These are phyloP conservation scores for Pachliopta kotzebuea DNA, from an alignment of 2,888 invertebrate species.

Conservation along the genomic window DNA sequence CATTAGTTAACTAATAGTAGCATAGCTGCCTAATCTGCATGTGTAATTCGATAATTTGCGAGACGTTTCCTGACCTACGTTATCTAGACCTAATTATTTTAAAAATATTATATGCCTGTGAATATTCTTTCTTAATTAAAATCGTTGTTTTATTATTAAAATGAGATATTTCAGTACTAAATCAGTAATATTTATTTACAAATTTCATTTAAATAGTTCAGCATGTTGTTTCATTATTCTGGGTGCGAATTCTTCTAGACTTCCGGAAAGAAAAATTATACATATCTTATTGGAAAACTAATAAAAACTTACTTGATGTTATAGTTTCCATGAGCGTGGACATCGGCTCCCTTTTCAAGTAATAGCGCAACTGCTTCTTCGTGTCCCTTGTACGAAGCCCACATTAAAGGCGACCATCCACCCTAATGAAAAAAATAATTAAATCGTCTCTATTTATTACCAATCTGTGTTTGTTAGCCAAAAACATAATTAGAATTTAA, in stretches of 20 bases:
- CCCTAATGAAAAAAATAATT: conserved; percentile 85
- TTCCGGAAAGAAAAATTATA: not conserved
- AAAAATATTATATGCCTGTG: too few relatives aligned
- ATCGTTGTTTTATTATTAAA: too few relatives aligned
- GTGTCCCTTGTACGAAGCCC: conserved; percentile 97
- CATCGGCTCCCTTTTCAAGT: conserved; percentile 93
- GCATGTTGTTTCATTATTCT: too few relatives aligned
- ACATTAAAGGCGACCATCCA: conserved; percentile 98
- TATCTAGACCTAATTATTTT: too few relatives aligned
- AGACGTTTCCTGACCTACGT: too few relatives aligned
- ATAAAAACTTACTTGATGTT: conserved; percentile 83
- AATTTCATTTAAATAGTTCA: too few relatives aligned
- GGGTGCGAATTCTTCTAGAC: too few relatives aligned
- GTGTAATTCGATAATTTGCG: not conserved
- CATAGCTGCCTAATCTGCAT: not conserved
- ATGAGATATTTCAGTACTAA: too few relatives aligned
- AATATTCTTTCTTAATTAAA: too few relatives aligned
- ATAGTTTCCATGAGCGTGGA: conserved; percentile 97
- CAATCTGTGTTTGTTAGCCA: not conserved
- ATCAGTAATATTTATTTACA: too few relatives aligned
- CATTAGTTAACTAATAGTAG: not conserved
- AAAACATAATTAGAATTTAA: too few relatives aligned
- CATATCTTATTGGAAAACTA: not conserved
- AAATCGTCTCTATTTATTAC: not conserved
- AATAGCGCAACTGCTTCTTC: conserved; percentile 88